phyloP scores from a whole-genome alignment of 2,888 invertebrate genomes.

The Hemicrepidius hirtus region DNA sequence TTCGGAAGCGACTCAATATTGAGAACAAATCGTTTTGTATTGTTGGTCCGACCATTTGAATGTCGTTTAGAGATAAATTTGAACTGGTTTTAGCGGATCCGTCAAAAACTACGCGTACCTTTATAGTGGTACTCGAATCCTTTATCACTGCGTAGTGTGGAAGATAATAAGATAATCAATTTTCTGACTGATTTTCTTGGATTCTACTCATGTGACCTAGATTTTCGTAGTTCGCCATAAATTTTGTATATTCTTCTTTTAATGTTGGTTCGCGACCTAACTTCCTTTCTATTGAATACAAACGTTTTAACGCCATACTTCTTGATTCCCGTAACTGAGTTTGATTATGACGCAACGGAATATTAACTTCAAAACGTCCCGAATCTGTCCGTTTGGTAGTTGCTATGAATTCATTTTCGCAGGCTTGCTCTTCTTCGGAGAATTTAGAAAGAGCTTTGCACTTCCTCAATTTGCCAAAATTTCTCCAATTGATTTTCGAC shows the following conservation, averaged over 20 bases:
- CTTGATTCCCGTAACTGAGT: constrained; percentile 18
- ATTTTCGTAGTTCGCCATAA: constrained; percentile 53
- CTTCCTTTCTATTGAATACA: constrained; percentile 39
- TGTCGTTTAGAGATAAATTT: constrained; percentile 62
- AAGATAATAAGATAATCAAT: constrained; percentile 18
- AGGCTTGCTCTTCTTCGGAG: not conserved
- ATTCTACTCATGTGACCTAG: constrained; percentile 55
- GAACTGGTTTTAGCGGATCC: constrained; percentile 57
- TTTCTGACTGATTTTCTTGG: not conserved
- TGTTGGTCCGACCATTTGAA: constrained; percentile 52
- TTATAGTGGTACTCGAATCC: constrained; percentile 58
- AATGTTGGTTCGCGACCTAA: constrained; percentile 31
- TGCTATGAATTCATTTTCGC: not conserved
- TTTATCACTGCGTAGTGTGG: constrained; percentile 65
- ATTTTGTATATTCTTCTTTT: constrained; percentile 40
- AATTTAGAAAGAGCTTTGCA: constrained; percentile 11
- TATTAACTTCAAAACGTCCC: not conserved
- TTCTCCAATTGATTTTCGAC: too few relatives aligned
- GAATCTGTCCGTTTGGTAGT: not conserved
- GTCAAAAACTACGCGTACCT: too few relatives aligned
- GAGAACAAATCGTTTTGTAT: constrained; percentile 48
- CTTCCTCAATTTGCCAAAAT: constrained; percentile 60
- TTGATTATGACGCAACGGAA: not conserved
- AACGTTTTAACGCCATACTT: constrained; percentile 14
- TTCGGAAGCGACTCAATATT: constrained; percentile 35